A percentile compares a stretch with the other conserved stretches of the same genome.
Evolutionary conservation across 2,888 invertebrate genomes (phyloP).

Genomic region (Patella depressa): DNA sequence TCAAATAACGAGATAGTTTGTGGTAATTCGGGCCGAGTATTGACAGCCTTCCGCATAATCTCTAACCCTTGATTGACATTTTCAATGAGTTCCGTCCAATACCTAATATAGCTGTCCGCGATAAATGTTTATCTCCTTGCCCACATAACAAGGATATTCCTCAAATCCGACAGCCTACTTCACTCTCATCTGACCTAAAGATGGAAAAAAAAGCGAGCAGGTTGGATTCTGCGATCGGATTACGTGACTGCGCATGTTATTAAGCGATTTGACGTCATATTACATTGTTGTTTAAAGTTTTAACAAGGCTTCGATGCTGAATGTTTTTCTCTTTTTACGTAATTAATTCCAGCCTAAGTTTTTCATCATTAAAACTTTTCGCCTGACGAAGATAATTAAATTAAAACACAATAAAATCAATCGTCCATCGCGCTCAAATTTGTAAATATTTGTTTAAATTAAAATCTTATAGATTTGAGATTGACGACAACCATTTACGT

Average conservation of each 20-base stretch:
- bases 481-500: not conserved
- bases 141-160: slow-evolving; percentile 25
- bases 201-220: slow-evolving; percentile 14
- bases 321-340: not conserved
- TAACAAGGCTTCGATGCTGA: slow-evolving; percentile 6
- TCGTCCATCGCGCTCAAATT: not conserved
- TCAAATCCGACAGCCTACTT: slow-evolving; percentile 15
- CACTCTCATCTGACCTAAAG: slow-evolving; percentile 8
- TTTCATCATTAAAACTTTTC: not conserved
- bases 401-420: not conserved
- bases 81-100: slow-evolving; percentile 13
- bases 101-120: slow-evolving; percentile 14
- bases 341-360: not conserved
- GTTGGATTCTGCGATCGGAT: slow-evolving; percentile 16
- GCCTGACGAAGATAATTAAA: not conserved
- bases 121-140: slow-evolving; percentile 21
- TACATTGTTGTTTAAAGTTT: slow-evolving; percentile 21
- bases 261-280: slow-evolving; percentile 22
- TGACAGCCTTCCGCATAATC: not conserved
- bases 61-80: slow-evolving; percentile 4
- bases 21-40: not conserved
- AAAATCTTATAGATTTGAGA: not conserved
- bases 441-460: not conserved
- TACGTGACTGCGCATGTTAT: slow-evolving; percentile 21
- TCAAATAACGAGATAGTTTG: slow-evolving; percentile 2